A percentile compares a stretch with the other conserved stretches of the same genome.
Conservation (phyloP, 2,797 vertebrate species). For the Dendrocincla tyrannina region DNA sequence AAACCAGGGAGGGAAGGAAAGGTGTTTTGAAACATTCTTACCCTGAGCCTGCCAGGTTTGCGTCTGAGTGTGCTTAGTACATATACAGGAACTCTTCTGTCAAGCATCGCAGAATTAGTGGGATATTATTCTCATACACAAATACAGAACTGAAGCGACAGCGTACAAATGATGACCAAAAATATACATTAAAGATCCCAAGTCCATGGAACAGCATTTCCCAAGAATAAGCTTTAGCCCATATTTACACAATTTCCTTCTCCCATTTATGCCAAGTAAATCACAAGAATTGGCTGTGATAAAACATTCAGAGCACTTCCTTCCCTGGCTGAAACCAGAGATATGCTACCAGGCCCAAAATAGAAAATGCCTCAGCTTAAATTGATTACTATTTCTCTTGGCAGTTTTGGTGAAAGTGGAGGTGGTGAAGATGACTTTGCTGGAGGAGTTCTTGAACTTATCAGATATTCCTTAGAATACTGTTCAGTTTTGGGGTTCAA, state of each 20-base stretch:
- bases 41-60: background rate
- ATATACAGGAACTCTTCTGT: background rate
- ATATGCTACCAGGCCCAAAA: background rate
- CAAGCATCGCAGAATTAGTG: background rate
- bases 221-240: background rate
- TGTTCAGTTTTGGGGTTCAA: background rate
- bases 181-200: background rate
- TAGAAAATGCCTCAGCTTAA: background rate
- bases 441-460: background rate
- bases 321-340: constrained; percentile 20
- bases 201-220: background rate
- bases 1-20: background rate
- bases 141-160: background rate
- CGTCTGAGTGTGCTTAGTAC: background rate
- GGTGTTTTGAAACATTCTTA: background rate
- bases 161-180: background rate
- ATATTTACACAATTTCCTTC: constrained; percentile 15
- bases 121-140: background rate
- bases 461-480: background rate
- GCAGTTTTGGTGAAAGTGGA: background rate
- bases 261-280: constrained; percentile 26
- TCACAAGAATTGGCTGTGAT: constrained; percentile 24
- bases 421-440: background rate
- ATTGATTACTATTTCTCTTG: background rate
- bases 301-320: constrained; percentile 6